These are phyloP conservation scores for Thermophis baileyi DNA, from an alignment of 2,113 vertebrate species.

Conservation along the genomic window DNA sequence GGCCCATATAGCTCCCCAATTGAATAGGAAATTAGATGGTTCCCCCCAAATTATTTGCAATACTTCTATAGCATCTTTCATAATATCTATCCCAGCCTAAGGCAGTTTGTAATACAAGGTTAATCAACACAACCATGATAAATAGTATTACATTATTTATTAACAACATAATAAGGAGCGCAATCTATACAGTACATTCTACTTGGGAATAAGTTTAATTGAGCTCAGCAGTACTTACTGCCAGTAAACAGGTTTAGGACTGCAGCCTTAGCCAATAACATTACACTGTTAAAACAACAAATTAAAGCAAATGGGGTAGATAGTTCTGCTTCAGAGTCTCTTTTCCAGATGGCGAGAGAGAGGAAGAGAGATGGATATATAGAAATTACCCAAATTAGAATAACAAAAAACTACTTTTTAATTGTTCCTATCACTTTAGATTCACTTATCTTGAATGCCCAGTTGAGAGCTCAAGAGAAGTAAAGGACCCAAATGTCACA, in stretches of 20 bases:
- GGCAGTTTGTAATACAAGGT: neutral
- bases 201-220: neutral
- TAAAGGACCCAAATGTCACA: conserved; percentile 34
- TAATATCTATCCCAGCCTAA: neutral
- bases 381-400: neutral
- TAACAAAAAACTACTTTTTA: neutral
- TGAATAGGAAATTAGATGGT: neutral
- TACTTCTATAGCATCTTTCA: neutral
- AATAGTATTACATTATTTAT: neutral
- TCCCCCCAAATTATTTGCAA: neutral
- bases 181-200: neutral
- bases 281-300: neutral
- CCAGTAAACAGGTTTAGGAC: neutral
- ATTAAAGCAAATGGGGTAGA: neutral
- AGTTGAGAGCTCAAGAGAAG: conserved; percentile 13
- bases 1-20: neutral
- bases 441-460: neutral
- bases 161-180: neutral
- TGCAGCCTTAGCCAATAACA: neutral
- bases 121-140: neutral
- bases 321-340: neutral
- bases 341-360: neutral
- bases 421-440: neutral
- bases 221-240: neutral
- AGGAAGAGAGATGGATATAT: accelerated